These are phyloP conservation scores for Heteropelma amictum DNA, from an alignment of 2,888 invertebrate genomes.

Conservation along the genomic window DNA sequence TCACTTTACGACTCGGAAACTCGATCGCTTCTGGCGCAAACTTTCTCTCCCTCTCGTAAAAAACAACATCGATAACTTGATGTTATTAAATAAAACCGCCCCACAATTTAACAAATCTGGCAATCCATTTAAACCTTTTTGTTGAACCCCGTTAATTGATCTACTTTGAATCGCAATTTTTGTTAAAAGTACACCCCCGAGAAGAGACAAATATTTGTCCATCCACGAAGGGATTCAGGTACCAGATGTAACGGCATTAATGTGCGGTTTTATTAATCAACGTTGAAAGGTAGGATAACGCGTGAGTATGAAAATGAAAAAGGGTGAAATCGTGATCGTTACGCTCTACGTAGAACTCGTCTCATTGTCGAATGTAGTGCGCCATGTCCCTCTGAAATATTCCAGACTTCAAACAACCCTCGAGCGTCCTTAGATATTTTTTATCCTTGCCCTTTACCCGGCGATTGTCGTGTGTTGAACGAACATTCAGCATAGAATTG, in stretches of 20 bases:
- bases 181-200: slow-evolving; percentile 58
- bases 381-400: slow-evolving; percentile 43
- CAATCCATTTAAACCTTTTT: too few species aligned
- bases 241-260: slow-evolving; percentile 61
- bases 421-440: slow-evolving; percentile 1
- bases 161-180: background rate
- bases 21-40: slow-evolving; percentile 39
- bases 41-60: slow-evolving; percentile 7
- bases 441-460: background rate
- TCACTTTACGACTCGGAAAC: slow-evolving; percentile 40
- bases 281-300: slow-evolving; percentile 22
- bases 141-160: background rate
- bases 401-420: slow-evolving; percentile 42
- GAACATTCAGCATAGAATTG: slow-evolving; percentile 49
- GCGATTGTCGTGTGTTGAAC: slow-evolving; percentile 31
- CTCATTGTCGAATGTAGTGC: slow-evolving; percentile 46
- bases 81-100: too few species aligned
- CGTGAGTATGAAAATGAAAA: slow-evolving; percentile 8
- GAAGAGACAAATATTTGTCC: slow-evolving; percentile 71
- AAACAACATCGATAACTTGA: slow-evolving; percentile 5
- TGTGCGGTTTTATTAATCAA: slow-evolving; percentile 33
- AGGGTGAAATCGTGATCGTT: slow-evolving; percentile 38
- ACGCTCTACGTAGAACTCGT: slow-evolving; percentile 12
- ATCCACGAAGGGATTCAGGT: slow-evolving; percentile 38
- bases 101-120: too few species aligned